Percentiles rank a stretch among this genome's conserved stretches.
Evolutionary conservation across 2,888 invertebrate species (phyloP).

Genomic region (Agrochola litura): DNA sequence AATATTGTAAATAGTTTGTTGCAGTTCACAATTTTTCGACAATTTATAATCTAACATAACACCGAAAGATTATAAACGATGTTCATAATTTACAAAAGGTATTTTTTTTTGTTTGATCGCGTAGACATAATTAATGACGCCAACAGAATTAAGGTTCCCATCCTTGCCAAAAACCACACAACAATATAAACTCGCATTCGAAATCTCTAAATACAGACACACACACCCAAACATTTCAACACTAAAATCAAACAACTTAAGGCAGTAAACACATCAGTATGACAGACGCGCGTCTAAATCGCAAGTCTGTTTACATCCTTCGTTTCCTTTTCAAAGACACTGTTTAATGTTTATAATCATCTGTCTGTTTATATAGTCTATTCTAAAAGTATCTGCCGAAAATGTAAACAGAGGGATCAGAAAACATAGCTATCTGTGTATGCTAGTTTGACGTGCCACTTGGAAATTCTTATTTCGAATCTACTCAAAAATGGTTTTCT

Average conservation of each 20-base stretch:
- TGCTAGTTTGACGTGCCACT: neutral
- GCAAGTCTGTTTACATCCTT: constrained; percentile 58
- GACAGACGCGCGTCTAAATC: constrained; percentile 51
- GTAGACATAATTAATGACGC: too few relatives aligned
- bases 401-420: neutral
- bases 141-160: too few relatives aligned
- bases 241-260: constrained; percentile 30
- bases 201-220: too few relatives aligned
- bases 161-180: too few relatives aligned
- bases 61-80: too few relatives aligned
- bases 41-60: too few relatives aligned
- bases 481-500: too few relatives aligned
- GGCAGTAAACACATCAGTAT: constrained; percentile 45
- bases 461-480: neutral
- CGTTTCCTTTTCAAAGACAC: constrained; percentile 29
- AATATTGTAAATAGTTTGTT: too few relatives aligned
- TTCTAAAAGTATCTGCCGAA: neutral
- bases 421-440: neutral
- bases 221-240: constrained; percentile 21
- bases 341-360: constrained; percentile 49
- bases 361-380: constrained; percentile 31
- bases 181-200: too few relatives aligned
- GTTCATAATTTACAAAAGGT: too few relatives aligned
- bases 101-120: too few relatives aligned
- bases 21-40: too few relatives aligned